phyloP scores from a whole-genome alignment of 2,888 invertebrate species.

The Oscheius sp. region DNA sequence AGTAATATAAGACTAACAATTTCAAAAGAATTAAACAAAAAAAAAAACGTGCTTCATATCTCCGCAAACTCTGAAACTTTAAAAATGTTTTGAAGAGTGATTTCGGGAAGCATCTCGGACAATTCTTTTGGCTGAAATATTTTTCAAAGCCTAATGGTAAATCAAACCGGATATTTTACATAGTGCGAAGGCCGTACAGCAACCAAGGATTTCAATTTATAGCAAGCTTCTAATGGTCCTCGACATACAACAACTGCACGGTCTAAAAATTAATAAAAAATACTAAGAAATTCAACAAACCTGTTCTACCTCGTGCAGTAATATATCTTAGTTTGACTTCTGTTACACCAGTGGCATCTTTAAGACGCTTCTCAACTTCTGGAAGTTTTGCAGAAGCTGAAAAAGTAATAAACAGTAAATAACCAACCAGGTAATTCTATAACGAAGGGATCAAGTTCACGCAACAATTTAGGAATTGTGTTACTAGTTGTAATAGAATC shows the following conservation, averaged over 20 bases:
- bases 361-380: slow-evolving; percentile 10
- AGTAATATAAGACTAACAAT: no score
- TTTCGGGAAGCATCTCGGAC: slow-evolving; percentile 4
- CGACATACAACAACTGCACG: slow-evolving; percentile 38
- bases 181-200: slow-evolving; percentile 10
- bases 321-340: slow-evolving; percentile 6
- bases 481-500: slow-evolving; percentile 35
- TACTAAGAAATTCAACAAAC: not conserved
- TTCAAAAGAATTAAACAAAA: not conserved
- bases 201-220: slow-evolving; percentile 35
- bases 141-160: not conserved
- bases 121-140: slow-evolving; percentile 23
- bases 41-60: not conserved
- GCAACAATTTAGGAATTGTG: slow-evolving; percentile 23
- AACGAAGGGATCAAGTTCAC: slow-evolving; percentile 48
- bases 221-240: slow-evolving; percentile 43
- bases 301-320: not conserved
- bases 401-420: not conserved
- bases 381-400: not conserved
- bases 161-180: not conserved
- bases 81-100: slow-evolving; percentile 23
- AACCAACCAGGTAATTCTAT: slow-evolving; percentile 45
- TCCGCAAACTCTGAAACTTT: slow-evolving; percentile 1
- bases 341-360: not conserved
- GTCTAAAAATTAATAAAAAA: slow-evolving; percentile 30